phyloP scores from a whole-genome alignment of 2,888 invertebrate genomes.

The Pterostichus niger region DNA sequence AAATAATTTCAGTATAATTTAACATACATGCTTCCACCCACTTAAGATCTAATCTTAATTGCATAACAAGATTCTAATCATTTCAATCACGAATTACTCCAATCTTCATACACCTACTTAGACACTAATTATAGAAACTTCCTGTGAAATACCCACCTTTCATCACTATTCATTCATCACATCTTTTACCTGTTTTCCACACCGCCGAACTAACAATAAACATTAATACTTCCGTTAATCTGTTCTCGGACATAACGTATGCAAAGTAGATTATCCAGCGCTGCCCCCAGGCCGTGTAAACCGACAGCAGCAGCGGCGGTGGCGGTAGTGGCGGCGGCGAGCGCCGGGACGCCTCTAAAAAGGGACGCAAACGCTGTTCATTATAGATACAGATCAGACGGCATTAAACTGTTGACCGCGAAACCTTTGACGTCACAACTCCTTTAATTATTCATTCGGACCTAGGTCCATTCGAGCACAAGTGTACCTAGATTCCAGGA shows the following conservation, averaged over 20 bases:
- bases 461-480: constrained; percentile 17
- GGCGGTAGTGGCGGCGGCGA: too few species aligned
- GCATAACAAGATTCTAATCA: too few species aligned
- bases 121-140: background rate
- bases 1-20: too few species aligned
- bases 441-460: constrained; percentile 57
- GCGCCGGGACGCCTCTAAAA: constrained; percentile 6
- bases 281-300: constrained; percentile 1
- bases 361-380: constrained; percentile 56
- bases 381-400: constrained; percentile 63
- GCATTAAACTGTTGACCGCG: constrained; percentile 62
- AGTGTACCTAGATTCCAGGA: constrained; percentile 28
- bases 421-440: constrained; percentile 55
- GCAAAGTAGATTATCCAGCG: constrained; percentile 45
- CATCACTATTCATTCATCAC: background rate
- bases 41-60: too few species aligned
- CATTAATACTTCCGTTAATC: constrained; percentile 52
- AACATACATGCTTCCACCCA: too few species aligned
- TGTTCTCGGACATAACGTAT: constrained; percentile 42
- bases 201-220: constrained; percentile 29
- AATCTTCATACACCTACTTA: too few species aligned
- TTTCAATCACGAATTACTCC: too few species aligned
- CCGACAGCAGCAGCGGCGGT: too few species aligned
- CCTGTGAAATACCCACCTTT: background rate
- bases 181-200: constrained; percentile 18